These are phyloP conservation scores for Gadus chalcogrammus DNA, from an alignment of 2,113 vertebrate genomes.

Conservation along the genomic window DNA sequence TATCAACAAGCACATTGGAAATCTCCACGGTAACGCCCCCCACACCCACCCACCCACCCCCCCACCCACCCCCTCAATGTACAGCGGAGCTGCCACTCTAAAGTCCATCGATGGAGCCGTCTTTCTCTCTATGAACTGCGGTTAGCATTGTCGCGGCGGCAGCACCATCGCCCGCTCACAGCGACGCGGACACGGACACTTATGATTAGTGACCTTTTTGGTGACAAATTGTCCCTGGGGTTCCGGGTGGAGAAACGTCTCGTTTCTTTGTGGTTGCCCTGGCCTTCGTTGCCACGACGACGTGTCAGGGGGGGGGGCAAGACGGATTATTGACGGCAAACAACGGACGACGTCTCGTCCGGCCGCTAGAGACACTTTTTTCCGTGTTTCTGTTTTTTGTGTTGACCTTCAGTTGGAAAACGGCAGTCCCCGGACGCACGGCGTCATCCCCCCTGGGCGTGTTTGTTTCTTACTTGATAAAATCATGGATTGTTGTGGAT, in stretches of 20 bases:
- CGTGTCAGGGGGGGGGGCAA: no score
- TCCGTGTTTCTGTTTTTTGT: no score
- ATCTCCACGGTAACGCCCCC: constrained; percentile 27
- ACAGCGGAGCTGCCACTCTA: constrained; percentile 41
- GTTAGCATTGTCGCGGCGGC: constrained; percentile 1
- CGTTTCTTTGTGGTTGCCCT: background rate
- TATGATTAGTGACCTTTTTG: background rate
- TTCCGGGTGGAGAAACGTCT: background rate
- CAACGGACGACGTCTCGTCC: no score
- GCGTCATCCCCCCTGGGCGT: no score
- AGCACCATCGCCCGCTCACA: constrained; percentile 11
- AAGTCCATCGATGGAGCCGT: constrained; percentile 20
- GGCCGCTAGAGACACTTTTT: no score
- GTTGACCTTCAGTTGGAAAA: no score
- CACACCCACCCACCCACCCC: no score
- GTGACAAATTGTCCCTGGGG: background rate
- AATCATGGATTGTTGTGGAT: no score
- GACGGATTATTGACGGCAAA: no score
- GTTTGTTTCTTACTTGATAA: no score
- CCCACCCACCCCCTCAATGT: constrained; percentile 9
- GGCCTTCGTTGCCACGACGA: no score
- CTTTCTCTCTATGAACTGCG: constrained; percentile 20
- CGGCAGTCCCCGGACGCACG: no score
- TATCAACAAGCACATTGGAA: constrained; percentile 37
- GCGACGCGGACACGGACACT: constrained; percentile 7